Percentiles rank a stretch among this genome's conserved stretches.
Evolutionary conservation across 2,113 vertebrate genomes (phyloP).

Genomic region (Vulpes lagopus): DNA sequence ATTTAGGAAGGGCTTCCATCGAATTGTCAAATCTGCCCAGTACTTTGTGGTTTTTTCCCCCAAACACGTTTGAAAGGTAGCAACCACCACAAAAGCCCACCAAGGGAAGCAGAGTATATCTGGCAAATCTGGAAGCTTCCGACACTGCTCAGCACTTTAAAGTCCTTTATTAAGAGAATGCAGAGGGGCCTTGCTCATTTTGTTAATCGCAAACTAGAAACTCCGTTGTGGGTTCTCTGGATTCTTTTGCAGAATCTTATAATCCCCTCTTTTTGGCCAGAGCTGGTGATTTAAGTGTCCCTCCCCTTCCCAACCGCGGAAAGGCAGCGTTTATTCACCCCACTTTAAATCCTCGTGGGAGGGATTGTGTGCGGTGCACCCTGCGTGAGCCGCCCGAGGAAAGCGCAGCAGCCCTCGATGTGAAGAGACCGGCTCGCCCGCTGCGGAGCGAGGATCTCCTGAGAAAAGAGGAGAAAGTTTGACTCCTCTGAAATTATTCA

Average conservation of each 20-base stretch:
- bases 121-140: slow-evolving; percentile 1
- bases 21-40: background rate
- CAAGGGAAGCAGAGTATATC: background rate
- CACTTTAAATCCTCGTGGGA: background rate
- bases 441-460: background rate
- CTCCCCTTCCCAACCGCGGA: background rate
- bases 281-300: background rate
- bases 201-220: slow-evolving; percentile 56
- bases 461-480: slow-evolving; percentile 72
- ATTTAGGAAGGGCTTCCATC: background rate
- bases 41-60: background rate
- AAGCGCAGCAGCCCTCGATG: background rate
- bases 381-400: background rate
- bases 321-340: slow-evolving; percentile 19
- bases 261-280: background rate
- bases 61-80: slow-evolving; percentile 29
- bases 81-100: background rate
- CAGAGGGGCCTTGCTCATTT: slow-evolving; percentile 20
- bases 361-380: slow-evolving; percentile 3
- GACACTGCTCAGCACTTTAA: background rate
- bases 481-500: slow-evolving; percentile 20
- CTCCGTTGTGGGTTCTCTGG: background rate
- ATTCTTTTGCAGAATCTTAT: slow-evolving; percentile 49
- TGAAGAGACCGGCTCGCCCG: background rate
- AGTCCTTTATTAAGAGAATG: slow-evolving; percentile 18